Evolutionary conservation across 1,140 invertebrate genomes (phyloP).

Genomic region (Drosophila nigromelanica): DNA sequence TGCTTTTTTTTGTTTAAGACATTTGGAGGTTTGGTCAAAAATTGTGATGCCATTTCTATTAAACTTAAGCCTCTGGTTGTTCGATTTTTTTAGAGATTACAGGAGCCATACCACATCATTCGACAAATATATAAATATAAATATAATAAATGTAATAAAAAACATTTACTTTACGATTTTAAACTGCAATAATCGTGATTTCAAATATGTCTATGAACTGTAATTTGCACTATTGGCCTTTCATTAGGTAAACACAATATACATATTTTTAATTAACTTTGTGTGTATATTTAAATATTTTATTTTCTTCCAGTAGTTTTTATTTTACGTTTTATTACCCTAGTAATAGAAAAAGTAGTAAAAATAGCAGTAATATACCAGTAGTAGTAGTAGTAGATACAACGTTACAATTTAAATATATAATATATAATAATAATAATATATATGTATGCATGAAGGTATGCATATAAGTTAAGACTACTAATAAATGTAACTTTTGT

Average conservation of each 20-base stretch:
- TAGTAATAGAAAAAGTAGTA: conserved; percentile 46
- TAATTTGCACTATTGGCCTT: too few relatives aligned
- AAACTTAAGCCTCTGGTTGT: too few relatives aligned
- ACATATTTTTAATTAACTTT: conserved; percentile 30
- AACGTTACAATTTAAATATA: conserved; percentile 56
- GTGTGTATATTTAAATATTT: conserved; percentile 47
- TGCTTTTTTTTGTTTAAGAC: too few relatives aligned
- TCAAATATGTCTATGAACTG: too few relatives aligned
- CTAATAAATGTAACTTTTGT: conserved; percentile 47
- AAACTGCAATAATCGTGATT: too few relatives aligned
- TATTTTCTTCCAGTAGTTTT: conserved; percentile 50
- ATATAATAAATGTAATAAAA: too few relatives aligned
- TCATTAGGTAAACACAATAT: neutral
- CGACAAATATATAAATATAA: too few relatives aligned
- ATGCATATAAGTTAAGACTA: conserved; percentile 56
- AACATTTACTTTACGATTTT: too few relatives aligned
- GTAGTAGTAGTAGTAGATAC: conserved; percentile 54
- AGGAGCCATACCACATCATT: too few relatives aligned
- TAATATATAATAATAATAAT: neutral
- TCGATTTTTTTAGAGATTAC: too few relatives aligned
- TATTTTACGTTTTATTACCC: conserved; percentile 35
- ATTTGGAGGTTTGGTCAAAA: too few relatives aligned
- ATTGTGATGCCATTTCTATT: too few relatives aligned
- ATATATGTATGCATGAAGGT: conserved; percentile 16
- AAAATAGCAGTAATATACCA: conserved; percentile 38